Base-by-base conservation (phyloP, 2,113 vertebrate genomes). In the Callocephalon fimbriatum region DNA sequence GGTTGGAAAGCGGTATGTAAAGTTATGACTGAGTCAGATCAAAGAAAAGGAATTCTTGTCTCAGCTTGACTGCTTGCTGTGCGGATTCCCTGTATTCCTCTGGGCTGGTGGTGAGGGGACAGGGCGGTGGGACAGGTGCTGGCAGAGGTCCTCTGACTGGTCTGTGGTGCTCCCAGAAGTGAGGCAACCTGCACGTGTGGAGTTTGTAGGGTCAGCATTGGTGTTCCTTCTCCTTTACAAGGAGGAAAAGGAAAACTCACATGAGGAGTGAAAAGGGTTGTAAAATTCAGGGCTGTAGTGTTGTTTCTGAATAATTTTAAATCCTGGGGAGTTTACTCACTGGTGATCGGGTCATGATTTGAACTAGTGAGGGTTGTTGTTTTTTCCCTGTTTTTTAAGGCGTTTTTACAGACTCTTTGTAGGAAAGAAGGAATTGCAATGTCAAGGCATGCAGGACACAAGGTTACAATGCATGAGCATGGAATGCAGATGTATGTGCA, bases 91-190 rank as follows among this genome's bases (percentile, higher is more conserved):
- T 4, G 0, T 53, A 26, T 63, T 86, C 50, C 15, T 22, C 53
- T 8, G 1, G 35, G 53, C 62, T 5, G 4, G 42, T 10, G 2
- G 0, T 2, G 10, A 5, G 29, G 19, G 14, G 31, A 66, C 54
- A n/a, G 27, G 16, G 19, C 0, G 2, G 19, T 31, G 45, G 50
- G 63, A 32, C 0, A 2, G 50, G 47, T 1, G 1, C 22, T 42
- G 38, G 68, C 54, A 47, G 58, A n/a, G 32, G 50, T 80, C 62
- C n/a, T 32, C 25, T 2, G 2, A 6, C 37, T 2, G 1, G 37
- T 53, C 23, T 3, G 7, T n/a, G 56, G 9, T 2, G 7, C 27
- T 89, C 54, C 35, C 14, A 5, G 61, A 47, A 74, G 32, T 4
- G 1, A 1, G 2, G 54, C 13, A 10, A 11, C 67, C 15, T 71